Conservation (phyloP, 2,797 vertebrate genomes). For the Dicrostonyx torquatus region DNA sequence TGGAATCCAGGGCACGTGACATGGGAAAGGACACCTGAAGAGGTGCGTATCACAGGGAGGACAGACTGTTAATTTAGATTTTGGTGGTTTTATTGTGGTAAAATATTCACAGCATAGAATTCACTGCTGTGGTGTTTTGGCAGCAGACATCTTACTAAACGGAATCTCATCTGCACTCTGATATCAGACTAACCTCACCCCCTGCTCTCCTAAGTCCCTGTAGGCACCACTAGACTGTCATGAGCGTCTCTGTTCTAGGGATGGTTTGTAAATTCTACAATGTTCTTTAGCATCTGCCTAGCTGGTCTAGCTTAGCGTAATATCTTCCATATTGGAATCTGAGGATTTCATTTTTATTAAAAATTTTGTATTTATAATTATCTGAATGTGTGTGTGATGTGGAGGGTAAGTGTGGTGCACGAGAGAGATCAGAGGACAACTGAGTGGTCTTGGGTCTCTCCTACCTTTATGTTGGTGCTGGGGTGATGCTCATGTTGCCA, state of each 20-base stretch:
- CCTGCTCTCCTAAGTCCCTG: not conserved
- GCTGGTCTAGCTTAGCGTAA: not conserved
- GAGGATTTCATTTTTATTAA: not conserved
- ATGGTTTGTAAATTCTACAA: fast-evolving
- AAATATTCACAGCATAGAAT: not conserved
- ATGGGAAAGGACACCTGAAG: not conserved
- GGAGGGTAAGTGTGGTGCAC: too few species aligned
- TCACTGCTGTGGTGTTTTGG: not conserved
- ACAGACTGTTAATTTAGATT: not conserved
- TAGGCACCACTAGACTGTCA: not conserved
- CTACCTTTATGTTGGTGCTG: not conserved
- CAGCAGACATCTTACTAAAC: too few species aligned
- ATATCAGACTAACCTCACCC: not conserved
- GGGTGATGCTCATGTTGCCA: not conserved
- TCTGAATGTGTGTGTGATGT: not conserved
- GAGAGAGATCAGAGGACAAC: not conserved
- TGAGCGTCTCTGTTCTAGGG: not conserved
- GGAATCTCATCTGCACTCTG: too few species aligned
- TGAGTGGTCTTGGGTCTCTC: not conserved
- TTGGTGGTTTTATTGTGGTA: not conserved
- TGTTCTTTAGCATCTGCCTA: not conserved
- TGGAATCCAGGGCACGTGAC: not conserved
- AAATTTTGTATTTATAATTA: not conserved
- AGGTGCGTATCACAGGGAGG: not conserved
- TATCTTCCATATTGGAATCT: not conserved